Conservation (phyloP, 2,888 invertebrate genomes). For the Slavum lentiscoides region DNA sequence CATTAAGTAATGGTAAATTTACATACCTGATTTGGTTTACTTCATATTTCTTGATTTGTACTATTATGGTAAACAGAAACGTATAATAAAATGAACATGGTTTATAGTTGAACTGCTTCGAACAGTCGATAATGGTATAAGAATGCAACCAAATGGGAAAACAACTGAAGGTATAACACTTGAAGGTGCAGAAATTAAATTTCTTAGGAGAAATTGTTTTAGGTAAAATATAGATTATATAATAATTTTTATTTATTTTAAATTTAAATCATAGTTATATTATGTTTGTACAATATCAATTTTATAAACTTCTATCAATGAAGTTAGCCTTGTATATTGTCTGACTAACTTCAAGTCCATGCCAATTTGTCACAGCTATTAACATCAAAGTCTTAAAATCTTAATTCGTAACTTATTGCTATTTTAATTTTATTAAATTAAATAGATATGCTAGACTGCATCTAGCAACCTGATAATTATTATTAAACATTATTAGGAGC, state of each 20-base stretch:
- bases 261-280: no score
- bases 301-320: no score
- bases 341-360: no score
- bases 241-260: neutral
- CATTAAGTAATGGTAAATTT: slow-evolving; percentile 63
- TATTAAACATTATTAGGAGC: no score
- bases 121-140: slow-evolving; percentile 41
- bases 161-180: slow-evolving; percentile 13
- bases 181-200: slow-evolving; percentile 38
- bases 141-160: slow-evolving; percentile 40
- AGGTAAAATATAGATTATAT: slow-evolving; percentile 1
- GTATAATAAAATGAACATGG: neutral
- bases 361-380: no score
- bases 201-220: slow-evolving; percentile 37
- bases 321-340: no score
- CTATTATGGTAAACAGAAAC: neutral
- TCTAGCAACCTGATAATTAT: no score
- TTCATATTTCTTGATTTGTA: neutral
- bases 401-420: no score
- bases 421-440: no score
- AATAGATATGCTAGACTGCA: no score
- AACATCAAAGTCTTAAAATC: no score
- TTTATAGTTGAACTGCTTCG: slow-evolving; percentile 35
- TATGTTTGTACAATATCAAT: no score
- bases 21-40: neutral